A percentile compares a stretch with the other conserved stretches of the same genome.
Evolutionary conservation across 64 coral and sea anemone species (phyloP).

Genomic region (Stylophora pistillata): DNA sequence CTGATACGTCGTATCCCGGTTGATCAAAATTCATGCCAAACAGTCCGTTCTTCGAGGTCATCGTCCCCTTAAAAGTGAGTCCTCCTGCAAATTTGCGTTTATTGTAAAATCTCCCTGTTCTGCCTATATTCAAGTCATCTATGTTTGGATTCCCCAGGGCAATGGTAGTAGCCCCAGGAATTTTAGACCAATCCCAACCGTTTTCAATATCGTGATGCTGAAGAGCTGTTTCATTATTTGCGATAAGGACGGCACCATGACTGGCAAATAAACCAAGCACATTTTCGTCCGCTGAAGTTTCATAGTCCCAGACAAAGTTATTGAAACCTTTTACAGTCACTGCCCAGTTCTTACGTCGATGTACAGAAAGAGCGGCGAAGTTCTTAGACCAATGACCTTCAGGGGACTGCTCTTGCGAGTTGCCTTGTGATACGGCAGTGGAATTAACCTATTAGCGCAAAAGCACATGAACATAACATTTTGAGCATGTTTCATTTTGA

Average conservation of each 20-base stretch:
- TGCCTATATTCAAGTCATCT: conserved; percentile 24
- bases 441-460: not conserved
- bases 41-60: conserved; percentile 37
- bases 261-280: conserved; percentile 59
- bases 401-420: conserved; percentile 28
- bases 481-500: too few species aligned
- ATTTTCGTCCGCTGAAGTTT: conserved; percentile 36
- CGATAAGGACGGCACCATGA: conserved; percentile 62
- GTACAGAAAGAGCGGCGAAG: conserved; percentile 65
- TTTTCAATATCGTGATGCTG: conserved; percentile 46
- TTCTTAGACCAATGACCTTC: conserved; percentile 84
- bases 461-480: too few species aligned
- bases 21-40: conserved; percentile 75
- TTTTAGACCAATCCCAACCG: conserved; percentile 79
- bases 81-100: conserved; percentile 30
- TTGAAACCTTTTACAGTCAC: conserved; percentile 81
- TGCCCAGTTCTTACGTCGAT: conserved; percentile 74
- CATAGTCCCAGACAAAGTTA: conserved; percentile 52
- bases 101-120: conserved; percentile 35
- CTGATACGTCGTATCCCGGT: conserved; percentile 23
- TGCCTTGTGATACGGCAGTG: not conserved
- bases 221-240: conserved; percentile 56
- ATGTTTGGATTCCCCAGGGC: not conserved
- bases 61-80: conserved; percentile 25
- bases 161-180: conserved; percentile 74